Base-by-base conservation (phyloP, 2,888 invertebrate species). In the Rotaria sp. region DNA sequence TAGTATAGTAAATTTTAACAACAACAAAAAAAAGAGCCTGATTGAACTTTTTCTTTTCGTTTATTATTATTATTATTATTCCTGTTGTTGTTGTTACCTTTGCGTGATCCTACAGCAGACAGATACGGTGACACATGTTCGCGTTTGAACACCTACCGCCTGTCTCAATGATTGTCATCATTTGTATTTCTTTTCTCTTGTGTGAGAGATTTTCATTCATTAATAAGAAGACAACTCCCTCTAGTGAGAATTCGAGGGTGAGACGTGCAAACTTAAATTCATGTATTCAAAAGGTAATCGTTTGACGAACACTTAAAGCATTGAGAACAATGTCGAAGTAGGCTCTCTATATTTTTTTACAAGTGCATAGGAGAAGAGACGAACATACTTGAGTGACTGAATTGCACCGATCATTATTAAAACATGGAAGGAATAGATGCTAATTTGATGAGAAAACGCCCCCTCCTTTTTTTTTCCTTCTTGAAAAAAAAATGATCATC, bases 271-370 rank as follows among this genome's bases (percentile, higher is more conserved):
- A 30, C 15, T 13, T 59, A 59, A 59, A 59, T 15, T 59, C 57
- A 13, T 59, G 26, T 59, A 59, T 59, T 59, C n/a, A 59, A 59
- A 59, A 59, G 30, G 57, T 59, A 59, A 59, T 59, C 57, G 15
- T 30, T 59, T 30, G 57, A 59, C n/a, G 57, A 59, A 59, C 57
- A 59, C 57, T 59, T 5, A 30, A 26, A n/a, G 26, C 30, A 59
- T 59, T 59, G n/a, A 59, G 57, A 59, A 59, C 57, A n/a, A 59
- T 59, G n/a, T 59, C 57, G n/a, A 59, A 59, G n/a, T 59, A 59
- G 57, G 11, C 57, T 59, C 57, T 59, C 30, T n/a, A 30, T n/a
- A 59, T 59, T n/a, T 15, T 59, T 30, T 59, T n/a, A 59, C 57
- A 59, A 59, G 57, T 59, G 26, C n/a, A 59, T 13, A 59, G 13